phyloP scores from a whole-genome alignment of 1,140 invertebrate species.

The Leucophenga varia region DNA sequence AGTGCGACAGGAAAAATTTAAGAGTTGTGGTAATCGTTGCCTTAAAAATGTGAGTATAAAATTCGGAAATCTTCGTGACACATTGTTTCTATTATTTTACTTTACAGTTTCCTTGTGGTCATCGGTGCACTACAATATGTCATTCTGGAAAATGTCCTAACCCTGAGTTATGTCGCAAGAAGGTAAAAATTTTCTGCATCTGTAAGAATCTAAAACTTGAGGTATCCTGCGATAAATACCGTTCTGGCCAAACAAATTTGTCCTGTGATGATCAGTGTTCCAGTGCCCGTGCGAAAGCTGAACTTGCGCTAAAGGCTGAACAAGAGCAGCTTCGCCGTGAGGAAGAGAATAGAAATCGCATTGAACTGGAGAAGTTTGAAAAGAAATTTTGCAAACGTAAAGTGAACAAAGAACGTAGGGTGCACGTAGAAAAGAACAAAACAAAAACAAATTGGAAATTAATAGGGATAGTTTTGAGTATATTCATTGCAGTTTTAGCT shows the following conservation, averaged over 20 bases:
- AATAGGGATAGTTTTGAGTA: slow-evolving; percentile 23
- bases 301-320: slow-evolving; percentile 60
- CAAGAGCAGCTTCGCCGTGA: slow-evolving; percentile 60
- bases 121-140: slow-evolving; percentile 75
- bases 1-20: slow-evolving; percentile 36
- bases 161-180: slow-evolving; percentile 72
- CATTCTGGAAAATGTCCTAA: slow-evolving; percentile 74
- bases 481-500: slow-evolving; percentile 19
- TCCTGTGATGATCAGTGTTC: slow-evolving; percentile 67
- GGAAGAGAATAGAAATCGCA: slow-evolving; percentile 67
- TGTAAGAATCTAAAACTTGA: slow-evolving; percentile 73
- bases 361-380: slow-evolving; percentile 72
- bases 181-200: slow-evolving; percentile 74
- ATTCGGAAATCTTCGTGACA: not conserved
- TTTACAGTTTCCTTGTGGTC: slow-evolving; percentile 68
- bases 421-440: slow-evolving; percentile 26
- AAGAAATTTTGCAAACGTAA: slow-evolving; percentile 69
- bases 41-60: slow-evolving; percentile 71
- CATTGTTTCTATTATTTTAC: slow-evolving; percentile 1
- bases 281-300: slow-evolving; percentile 59
- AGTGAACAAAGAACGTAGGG: slow-evolving; percentile 55
- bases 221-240: slow-evolving; percentile 68
- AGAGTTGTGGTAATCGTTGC: slow-evolving; percentile 70
- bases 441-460: slow-evolving; percentile 34
- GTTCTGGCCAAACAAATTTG: slow-evolving; percentile 59